Conservation (phyloP, 2,113 vertebrate genomes). For the Melospiza melodia region DNA sequence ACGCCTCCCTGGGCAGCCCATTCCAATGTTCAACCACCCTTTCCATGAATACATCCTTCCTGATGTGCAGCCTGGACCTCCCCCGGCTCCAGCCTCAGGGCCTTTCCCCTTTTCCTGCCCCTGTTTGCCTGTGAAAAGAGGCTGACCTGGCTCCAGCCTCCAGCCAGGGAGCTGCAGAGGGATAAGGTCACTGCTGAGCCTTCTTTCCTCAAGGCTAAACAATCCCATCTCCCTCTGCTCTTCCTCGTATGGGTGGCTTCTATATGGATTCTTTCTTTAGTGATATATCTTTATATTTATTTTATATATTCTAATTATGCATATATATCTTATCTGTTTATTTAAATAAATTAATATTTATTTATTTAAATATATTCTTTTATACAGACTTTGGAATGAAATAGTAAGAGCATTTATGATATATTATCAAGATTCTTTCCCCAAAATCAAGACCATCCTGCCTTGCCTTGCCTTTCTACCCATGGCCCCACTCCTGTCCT, state of each 20-base stretch:
- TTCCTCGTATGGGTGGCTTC: neutral
- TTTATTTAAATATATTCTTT: neutral
- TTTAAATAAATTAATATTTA: neutral
- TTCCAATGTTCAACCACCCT: neutral
- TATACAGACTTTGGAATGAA: neutral
- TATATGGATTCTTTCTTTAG: neutral
- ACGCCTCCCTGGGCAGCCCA: neutral
- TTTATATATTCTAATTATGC: neutral
- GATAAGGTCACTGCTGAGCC: neutral
- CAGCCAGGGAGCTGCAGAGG: neutral
- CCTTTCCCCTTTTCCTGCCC: neutral
- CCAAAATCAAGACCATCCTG: neutral
- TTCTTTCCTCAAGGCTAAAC: neutral
- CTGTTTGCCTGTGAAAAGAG: too few relatives aligned
- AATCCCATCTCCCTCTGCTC: neutral
- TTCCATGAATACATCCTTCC: neutral
- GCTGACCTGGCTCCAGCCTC: fast-evolving
- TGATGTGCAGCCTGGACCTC: neutral
- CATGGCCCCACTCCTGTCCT: fast-evolving
- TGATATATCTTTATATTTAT: neutral
- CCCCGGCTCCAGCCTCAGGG: too few relatives aligned
- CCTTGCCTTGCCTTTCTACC: neutral
- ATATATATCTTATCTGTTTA: fast-evolving
- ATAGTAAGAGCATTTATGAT: neutral
- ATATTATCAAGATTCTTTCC: neutral